Evolutionary conservation across 2,888 invertebrate species (phyloP).

Genomic region (Folsomia candida): DNA sequence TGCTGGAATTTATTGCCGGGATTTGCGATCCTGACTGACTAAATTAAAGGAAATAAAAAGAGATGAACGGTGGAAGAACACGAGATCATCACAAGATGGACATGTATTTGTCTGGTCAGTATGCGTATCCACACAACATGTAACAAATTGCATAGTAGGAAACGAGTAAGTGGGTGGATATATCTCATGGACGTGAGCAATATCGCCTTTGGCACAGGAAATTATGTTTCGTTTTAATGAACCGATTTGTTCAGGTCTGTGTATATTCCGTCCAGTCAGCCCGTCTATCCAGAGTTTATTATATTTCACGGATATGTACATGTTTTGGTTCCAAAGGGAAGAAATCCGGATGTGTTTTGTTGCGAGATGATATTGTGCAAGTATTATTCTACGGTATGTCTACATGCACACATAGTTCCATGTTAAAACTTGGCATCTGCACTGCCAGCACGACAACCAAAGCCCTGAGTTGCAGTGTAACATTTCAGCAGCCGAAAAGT

Average conservation of each 20-base stretch:
- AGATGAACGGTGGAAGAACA: background rate
- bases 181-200: background rate
- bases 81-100: background rate
- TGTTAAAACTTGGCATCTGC: too few species aligned
- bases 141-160: background rate
- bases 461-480: too few species aligned
- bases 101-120: background rate
- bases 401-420: too few species aligned
- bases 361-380: background rate
- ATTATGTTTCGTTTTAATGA: slow-evolving; percentile 14
- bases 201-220: slow-evolving; percentile 11
- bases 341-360: slow-evolving; percentile 5
- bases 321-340: background rate
- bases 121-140: background rate
- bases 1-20: background rate
- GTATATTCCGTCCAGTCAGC: background rate
- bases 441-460: too few species aligned
- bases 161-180: background rate
- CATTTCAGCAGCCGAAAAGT: slow-evolving; percentile 18
- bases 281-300: background rate
- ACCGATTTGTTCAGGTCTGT: background rate
- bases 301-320: background rate
- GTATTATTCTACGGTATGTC: too few species aligned
- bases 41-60: background rate
- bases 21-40: background rate